Conservation (phyloP, 2,113 vertebrate species). For the Mesitornis unicolor region DNA sequence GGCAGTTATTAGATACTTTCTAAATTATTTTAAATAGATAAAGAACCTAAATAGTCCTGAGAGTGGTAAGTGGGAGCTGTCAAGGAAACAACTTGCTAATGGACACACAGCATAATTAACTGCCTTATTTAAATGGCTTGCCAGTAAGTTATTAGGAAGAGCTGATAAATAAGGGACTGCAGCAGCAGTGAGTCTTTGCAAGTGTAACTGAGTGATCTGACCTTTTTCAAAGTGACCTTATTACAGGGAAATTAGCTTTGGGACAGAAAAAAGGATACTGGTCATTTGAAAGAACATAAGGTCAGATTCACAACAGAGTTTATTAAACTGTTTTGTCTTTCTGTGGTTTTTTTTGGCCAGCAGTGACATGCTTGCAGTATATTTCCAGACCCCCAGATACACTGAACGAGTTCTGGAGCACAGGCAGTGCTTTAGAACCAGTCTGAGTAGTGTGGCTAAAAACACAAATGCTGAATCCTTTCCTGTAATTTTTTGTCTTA, state of each 20-base stretch:
- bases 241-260: background rate
- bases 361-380: background rate
- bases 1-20: background rate
- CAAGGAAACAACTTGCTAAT: slow-evolving; percentile 24
- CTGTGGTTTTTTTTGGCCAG: background rate
- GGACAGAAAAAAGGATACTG: background rate
- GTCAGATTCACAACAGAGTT: background rate
- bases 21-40: slow-evolving; percentile 9
- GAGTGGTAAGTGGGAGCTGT: slow-evolving; percentile 44
- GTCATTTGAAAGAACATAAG: background rate
- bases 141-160: background rate
- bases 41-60: background rate
- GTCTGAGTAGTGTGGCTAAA: background rate
- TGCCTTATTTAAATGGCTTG: background rate
- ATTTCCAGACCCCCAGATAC: background rate
- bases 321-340: background rate
- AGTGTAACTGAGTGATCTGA: background rate
- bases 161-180: background rate
- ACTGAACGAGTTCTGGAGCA: background rate
- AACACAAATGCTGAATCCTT: background rate
- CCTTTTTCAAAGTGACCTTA: background rate
- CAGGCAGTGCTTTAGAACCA: background rate
- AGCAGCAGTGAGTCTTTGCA: background rate
- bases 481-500: background rate
- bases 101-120: background rate